phyloP scores from a whole-genome alignment of 2,113 vertebrate genomes.

The Pituophis catenifer region DNA sequence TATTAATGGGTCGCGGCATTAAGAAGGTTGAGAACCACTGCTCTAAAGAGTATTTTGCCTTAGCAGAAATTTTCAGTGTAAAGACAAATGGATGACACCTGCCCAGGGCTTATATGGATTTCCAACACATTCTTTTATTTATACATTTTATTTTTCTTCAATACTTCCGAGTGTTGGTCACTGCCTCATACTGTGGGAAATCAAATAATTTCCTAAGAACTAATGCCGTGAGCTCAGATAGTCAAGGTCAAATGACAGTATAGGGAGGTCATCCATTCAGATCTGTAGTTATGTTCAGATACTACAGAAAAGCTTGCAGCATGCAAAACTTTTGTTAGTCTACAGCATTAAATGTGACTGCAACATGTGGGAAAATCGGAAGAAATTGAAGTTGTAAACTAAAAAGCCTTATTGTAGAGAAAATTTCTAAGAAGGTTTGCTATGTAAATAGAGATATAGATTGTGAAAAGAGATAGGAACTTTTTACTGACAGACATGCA shows the following conservation, averaged over 20 bases:
- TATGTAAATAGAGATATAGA: background rate
- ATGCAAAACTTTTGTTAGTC: background rate
- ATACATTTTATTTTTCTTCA: background rate
- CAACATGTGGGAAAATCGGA: background rate
- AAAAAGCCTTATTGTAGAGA: background rate
- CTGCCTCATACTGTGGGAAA: background rate
- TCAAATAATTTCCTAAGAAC: background rate
- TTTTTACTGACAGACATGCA: background rate
- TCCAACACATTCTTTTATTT: background rate
- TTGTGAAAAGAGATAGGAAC: background rate
- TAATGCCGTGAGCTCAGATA: background rate
- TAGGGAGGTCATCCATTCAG: background rate
- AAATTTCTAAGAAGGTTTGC: background rate
- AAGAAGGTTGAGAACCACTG: background rate
- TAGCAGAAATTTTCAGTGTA: background rate
- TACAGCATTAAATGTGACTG: background rate
- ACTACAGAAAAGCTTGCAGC: background rate
- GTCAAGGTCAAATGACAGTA: background rate
- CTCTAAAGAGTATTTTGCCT: background rate
- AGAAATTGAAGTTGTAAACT: background rate
- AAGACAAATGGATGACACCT: background rate
- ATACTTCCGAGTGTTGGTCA: background rate
- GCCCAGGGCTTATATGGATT: background rate
- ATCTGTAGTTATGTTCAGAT: background rate
- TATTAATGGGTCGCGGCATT: too few relatives aligned